Evolutionary conservation across 2,888 invertebrate species (phyloP).

Genomic region (Germaria angustata): DNA sequence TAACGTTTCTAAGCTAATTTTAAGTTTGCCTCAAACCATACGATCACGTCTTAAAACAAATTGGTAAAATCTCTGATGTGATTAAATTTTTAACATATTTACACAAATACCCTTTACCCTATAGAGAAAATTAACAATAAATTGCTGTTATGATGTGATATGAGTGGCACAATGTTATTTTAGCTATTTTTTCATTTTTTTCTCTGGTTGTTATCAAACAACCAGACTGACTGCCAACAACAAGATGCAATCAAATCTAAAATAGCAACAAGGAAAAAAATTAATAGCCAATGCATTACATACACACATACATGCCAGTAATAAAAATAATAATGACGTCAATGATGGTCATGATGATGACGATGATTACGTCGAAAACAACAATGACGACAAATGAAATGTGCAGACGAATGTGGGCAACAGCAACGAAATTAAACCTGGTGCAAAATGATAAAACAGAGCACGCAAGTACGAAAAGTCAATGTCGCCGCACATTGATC

Average conservation of each 20-base stretch:
- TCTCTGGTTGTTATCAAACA: conserved; percentile 19
- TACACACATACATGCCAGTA: conserved; percentile 65
- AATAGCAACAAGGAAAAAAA: conserved; percentile 11
- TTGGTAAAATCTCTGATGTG: conserved; percentile 40
- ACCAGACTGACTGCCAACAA: conserved; percentile 28
- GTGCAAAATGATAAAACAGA: conserved; percentile 62
- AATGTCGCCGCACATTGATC: conserved; percentile 64
- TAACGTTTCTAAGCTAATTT: too few relatives aligned
- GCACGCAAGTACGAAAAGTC: conserved; percentile 64
- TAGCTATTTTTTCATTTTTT: conserved; percentile 35
- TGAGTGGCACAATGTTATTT: conserved; percentile 61
- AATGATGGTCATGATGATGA: conserved; percentile 67
- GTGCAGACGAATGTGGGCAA: conserved; percentile 38
- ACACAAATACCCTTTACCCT: conserved; percentile 64
- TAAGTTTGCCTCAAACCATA: neutral
- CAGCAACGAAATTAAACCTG: conserved; percentile 34
- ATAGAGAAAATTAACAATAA: conserved; percentile 60
- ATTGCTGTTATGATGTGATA: conserved; percentile 64
- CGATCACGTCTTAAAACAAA: conserved; percentile 46
- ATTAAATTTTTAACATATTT: conserved; percentile 61
- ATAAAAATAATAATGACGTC: conserved; percentile 73
- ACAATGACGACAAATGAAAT: conserved; percentile 36
- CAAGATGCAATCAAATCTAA: conserved; percentile 50
- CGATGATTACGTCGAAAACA: conserved; percentile 30
- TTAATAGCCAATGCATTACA: neutral